Percentiles rank a stretch among this genome's conserved stretches.
Evolutionary conservation across 2,888 invertebrate species (phyloP).

Genomic region (Phlogophora meticulosa): DNA sequence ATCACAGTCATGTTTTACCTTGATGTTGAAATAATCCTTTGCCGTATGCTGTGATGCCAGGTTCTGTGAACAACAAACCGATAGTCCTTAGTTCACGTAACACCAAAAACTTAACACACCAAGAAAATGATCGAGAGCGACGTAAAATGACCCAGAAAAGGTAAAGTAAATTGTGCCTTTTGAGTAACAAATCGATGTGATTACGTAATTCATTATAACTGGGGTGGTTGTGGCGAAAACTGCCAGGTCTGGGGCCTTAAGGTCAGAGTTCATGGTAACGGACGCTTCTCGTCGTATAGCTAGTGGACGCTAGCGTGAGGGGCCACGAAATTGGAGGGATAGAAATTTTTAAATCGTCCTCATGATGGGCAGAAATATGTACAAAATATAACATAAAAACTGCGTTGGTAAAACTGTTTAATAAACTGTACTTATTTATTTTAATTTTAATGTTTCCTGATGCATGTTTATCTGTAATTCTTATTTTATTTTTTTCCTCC

Average conservation of each 20-base stretch:
- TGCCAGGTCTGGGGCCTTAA: conserved; percentile 60
- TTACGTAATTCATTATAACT: conserved; percentile 62
- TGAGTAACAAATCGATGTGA: conserved; percentile 48
- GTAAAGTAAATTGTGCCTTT: conserved; percentile 20
- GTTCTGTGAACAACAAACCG: too few relatives aligned
- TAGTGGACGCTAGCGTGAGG: conserved; percentile 56
- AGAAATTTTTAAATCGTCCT: too few relatives aligned
- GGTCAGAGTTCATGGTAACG: conserved; percentile 77
- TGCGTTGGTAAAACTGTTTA: too few relatives aligned
- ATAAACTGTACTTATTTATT: too few relatives aligned
- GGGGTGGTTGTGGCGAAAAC: conserved; percentile 53
- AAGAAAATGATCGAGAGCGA: conserved; percentile 2
- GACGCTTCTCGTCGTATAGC: conserved; percentile 63
- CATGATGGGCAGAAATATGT: too few relatives aligned
- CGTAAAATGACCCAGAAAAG: conserved; percentile 23
- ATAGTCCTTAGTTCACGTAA: neutral
- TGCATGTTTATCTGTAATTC: too few relatives aligned
- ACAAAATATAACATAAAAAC: too few relatives aligned
- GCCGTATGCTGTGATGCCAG: too few relatives aligned
- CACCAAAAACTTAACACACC: neutral
- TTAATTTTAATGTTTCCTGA: too few relatives aligned
- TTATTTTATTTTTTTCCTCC: too few relatives aligned
- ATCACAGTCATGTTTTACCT: too few relatives aligned
- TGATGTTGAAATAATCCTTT: too few relatives aligned
- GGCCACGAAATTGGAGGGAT: conserved; percentile 56